These are phyloP conservation scores for Vulpes vulpes DNA, from an alignment of 2,113 vertebrate genomes.

Conservation along the genomic window DNA sequence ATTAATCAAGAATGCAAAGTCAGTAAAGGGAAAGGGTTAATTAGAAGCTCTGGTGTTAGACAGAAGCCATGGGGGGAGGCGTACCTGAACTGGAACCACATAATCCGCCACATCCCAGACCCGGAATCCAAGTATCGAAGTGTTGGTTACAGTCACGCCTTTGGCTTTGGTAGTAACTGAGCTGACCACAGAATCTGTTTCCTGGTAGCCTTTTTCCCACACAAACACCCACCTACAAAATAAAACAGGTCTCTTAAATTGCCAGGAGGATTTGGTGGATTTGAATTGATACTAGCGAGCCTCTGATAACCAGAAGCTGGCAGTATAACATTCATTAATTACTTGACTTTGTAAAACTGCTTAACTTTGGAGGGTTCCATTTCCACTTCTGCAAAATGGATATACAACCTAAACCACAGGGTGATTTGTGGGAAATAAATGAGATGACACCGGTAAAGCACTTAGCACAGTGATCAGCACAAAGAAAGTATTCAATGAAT, in stretches of 20 bases:
- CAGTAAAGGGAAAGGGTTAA: background rate
- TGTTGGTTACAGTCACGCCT: conserved; percentile 90
- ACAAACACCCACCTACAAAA: conserved; percentile 94
- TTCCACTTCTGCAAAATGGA: background rate
- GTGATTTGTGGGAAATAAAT: background rate
- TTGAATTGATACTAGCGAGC: background rate
- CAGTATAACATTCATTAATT: background rate
- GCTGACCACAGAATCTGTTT: conserved; percentile 91
- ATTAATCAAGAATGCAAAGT: background rate
- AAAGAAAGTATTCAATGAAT: background rate
- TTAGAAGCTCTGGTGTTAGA: background rate
- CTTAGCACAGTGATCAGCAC: background rate
- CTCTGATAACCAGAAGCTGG: background rate
- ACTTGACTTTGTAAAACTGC: background rate
- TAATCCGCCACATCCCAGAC: conserved; percentile 95
- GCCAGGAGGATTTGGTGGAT: background rate
- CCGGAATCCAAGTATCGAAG: conserved; percentile 85
- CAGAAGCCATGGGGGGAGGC: background rate
- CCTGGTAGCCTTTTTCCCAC: conserved; percentile 96
- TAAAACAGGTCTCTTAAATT: background rate
- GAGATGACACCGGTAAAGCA: background rate
- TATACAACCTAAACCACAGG: background rate
- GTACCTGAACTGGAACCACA: conserved; percentile 94
- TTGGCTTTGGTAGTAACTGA: conserved; percentile 93
- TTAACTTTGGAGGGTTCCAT: background rate